Percentiles rank a stretch among this genome's conserved stretches.
These are phyloP conservation scores for Lutjanus erythropterus DNA, from an alignment of 2,113 vertebrate genomes.

Conservation along the genomic window DNA sequence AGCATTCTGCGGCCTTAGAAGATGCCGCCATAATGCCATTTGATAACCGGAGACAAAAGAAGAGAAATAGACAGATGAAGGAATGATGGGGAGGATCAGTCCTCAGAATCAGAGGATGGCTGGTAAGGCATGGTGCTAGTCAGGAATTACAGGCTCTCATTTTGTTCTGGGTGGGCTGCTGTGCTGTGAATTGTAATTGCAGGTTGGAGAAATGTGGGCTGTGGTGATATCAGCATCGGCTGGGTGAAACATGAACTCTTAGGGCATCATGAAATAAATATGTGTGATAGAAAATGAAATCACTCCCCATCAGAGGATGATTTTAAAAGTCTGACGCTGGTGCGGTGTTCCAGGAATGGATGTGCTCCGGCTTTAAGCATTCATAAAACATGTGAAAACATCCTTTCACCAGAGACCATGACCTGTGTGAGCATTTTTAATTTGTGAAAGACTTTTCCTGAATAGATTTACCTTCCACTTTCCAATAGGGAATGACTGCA, in stretches of 20 bases:
- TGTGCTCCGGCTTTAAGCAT: constrained; percentile 8
- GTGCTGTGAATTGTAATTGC: constrained; percentile 42
- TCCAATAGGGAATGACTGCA: constrained; percentile 5
- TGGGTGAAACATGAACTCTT: constrained; percentile 37
- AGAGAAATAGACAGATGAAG: constrained; percentile 25
- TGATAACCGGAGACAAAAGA: constrained; percentile 43
- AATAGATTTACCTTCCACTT: neutral
- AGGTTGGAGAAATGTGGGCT: constrained; percentile 16
- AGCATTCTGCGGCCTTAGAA: constrained; percentile 6
- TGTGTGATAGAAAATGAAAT: constrained; percentile 31
- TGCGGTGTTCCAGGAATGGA: neutral
- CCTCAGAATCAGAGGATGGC: constrained; percentile 34
- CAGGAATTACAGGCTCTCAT: constrained; percentile 53
- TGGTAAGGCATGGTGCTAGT: constrained; percentile 42
- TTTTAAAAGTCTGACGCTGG: constrained; percentile 25
- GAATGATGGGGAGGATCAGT: constrained; percentile 50
- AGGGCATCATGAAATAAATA: constrained; percentile 37
- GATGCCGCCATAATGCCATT: constrained; percentile 23
- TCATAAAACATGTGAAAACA: neutral
- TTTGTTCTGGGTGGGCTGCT: constrained; percentile 27
- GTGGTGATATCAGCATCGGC: constrained; percentile 4
- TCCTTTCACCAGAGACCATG: neutral
- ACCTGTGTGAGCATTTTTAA: neutral
- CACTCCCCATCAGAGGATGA: neutral
- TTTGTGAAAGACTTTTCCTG: constrained; percentile 4